Conservation (phyloP, 2,888 invertebrate species). For the Doris montereyensis region DNA sequence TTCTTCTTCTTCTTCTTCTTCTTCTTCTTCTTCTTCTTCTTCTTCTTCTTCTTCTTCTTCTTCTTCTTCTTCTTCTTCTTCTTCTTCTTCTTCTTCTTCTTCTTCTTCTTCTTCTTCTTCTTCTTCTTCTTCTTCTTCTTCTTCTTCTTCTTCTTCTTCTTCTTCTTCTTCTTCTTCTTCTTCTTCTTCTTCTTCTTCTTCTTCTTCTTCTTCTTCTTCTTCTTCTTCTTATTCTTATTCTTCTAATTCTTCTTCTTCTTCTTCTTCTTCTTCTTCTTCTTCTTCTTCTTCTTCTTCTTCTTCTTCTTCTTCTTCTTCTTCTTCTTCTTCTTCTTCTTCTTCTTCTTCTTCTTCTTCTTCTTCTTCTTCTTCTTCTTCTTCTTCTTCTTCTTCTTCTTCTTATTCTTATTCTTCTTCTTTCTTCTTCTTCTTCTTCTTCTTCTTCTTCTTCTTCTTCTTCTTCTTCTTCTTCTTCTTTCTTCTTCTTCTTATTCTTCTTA, state of each 20-base stretch:
- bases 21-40: background rate
- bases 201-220: background rate
- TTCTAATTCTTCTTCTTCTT: too few species aligned
- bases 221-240: too few species aligned
- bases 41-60: background rate
- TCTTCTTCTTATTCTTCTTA: too few species aligned
- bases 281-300: background rate
- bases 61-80: background rate
- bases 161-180: background rate
- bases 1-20: background rate
- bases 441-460: background rate
- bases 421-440: background rate
- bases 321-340: background rate
- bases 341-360: background rate
- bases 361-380: background rate
- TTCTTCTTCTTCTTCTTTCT: background rate
- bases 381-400: too few species aligned
- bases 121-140: constrained; percentile 1
- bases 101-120: too few species aligned
- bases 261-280: background rate
- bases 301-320: background rate
- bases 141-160: background rate
- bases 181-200: background rate
- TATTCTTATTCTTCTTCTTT: too few species aligned
- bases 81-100: too few species aligned